Conservation (phyloP, 2,797 vertebrate genomes). For the Melanotaenia maccullochi region DNA sequence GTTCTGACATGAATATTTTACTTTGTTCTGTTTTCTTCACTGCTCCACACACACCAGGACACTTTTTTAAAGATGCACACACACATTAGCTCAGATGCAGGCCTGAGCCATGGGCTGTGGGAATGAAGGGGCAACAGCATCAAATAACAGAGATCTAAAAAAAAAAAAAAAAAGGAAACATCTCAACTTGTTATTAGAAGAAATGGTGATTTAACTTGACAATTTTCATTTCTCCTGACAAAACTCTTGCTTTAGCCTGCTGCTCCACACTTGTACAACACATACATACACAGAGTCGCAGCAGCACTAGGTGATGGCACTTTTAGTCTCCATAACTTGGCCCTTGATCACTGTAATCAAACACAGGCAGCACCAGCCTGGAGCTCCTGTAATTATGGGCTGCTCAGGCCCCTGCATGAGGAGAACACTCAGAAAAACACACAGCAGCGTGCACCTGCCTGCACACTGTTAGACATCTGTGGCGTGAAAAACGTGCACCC, state of each 20-base stretch:
- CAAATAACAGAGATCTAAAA: constrained; percentile 4
- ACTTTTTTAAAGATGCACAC: constrained; percentile 14
- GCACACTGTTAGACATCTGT: constrained; percentile 18
- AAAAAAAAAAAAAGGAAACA: neutral
- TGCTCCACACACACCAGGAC: neutral
- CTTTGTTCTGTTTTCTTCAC: neutral
- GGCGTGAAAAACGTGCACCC: constrained; percentile 15
- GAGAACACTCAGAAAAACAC: constrained; percentile 22
- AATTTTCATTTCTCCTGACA: constrained; percentile 30
- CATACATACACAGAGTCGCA: constrained; percentile 10
- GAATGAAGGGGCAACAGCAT: constrained; percentile 1
- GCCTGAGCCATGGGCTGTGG: neutral
- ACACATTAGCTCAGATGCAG: constrained; percentile 10
- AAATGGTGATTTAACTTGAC: constrained; percentile 28
- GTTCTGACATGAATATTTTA: constrained; percentile 38
- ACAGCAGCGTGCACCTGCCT: constrained; percentile 11
- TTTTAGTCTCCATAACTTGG: constrained; percentile 72
- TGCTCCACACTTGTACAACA: constrained; percentile 15
- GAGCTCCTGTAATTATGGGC: constrained; percentile 75
- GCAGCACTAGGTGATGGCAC: constrained; percentile 58
- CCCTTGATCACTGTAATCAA: constrained; percentile 84
- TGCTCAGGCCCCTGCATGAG: constrained; percentile 48
- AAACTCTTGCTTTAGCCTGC: constrained; percentile 5
- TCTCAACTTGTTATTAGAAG: constrained; percentile 8
- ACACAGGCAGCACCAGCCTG: constrained; percentile 72